Evolutionary conservation across 2,888 invertebrate genomes (phyloP).

Genomic region (Leistus spinibarbis): DNA sequence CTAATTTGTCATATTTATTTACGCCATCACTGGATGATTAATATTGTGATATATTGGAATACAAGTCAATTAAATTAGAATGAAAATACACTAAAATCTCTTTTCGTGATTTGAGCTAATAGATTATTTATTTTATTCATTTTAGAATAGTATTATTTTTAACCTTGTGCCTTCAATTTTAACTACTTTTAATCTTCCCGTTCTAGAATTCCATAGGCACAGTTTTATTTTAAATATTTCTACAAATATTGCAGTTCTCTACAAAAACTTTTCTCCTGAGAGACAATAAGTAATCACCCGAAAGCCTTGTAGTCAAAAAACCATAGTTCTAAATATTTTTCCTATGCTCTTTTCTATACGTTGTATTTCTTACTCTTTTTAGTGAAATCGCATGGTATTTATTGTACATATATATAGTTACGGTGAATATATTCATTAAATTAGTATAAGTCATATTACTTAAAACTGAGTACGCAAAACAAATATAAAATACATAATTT

Average conservation of each 20-base stretch:
- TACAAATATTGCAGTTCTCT: background rate
- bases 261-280: background rate
- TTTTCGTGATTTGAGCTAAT: background rate
- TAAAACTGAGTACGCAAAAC: constrained; percentile 1
- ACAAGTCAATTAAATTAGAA: background rate
- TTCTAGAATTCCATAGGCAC: background rate
- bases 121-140: background rate
- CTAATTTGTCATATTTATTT: background rate
- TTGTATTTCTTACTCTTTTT: constrained; percentile 5
- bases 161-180: background rate
- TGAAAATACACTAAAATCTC: background rate
- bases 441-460: constrained; percentile 19
- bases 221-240: background rate
- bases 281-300: constrained; percentile 15
- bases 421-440: constrained; percentile 29
- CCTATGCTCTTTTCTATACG: background rate
- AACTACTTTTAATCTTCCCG: background rate
- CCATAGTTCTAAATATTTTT: constrained; percentile 8
- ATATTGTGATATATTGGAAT: background rate
- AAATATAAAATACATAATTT: background rate
- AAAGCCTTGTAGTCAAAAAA: constrained; percentile 9
- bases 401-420: constrained; percentile 34
- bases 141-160: background rate
- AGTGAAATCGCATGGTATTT: constrained; percentile 10
- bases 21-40: background rate